Percentiles rank a stretch among this genome's conserved stretches.
Evolutionary conservation across 1,140 invertebrate species (phyloP).

Genomic region (Pteromalus puparum): DNA sequence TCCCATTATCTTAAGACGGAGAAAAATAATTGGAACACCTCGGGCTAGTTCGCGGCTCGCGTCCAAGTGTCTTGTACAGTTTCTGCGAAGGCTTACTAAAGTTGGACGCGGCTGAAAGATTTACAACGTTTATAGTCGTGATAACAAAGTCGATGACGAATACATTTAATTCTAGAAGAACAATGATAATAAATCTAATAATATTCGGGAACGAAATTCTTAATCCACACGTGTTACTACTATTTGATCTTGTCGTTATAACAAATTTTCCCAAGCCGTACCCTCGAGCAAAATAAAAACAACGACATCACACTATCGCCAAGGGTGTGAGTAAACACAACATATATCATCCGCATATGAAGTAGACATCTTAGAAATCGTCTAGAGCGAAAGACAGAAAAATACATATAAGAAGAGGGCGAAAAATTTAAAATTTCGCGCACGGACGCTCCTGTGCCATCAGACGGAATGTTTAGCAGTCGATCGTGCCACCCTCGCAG

Average conservation of each 20-base stretch:
- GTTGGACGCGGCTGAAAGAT: neutral
- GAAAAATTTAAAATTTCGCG: slow-evolving; percentile 46
- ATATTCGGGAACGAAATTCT: neutral
- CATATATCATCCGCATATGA: neutral
- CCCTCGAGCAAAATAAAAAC: neutral
- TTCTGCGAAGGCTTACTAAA: neutral
- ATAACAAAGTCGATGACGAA: too few relatives aligned
- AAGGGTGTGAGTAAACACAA: neutral
- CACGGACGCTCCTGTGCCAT: slow-evolving; percentile 45
- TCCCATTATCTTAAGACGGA: slow-evolving; percentile 12
- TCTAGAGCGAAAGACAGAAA: neutral
- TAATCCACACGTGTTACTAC: neutral
- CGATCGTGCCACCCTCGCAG: slow-evolving; percentile 39
- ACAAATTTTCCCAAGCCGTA: neutral
- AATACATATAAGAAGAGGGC: too few relatives aligned
- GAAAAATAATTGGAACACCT: slow-evolving; percentile 33
- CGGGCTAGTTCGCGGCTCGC: neutral
- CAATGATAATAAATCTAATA: too few relatives aligned
- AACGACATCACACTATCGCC: neutral
- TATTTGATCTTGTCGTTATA: neutral
- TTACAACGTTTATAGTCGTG: too few relatives aligned
- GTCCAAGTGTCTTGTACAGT: slow-evolving; percentile 4
- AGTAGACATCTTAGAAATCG: neutral
- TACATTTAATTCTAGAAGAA: too few relatives aligned
- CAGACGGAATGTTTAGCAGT: slow-evolving; percentile 50